Evolutionary conservation across 2,797 vertebrate genomes (phyloP).

Genomic region (Euthynnus affinis): DNA sequence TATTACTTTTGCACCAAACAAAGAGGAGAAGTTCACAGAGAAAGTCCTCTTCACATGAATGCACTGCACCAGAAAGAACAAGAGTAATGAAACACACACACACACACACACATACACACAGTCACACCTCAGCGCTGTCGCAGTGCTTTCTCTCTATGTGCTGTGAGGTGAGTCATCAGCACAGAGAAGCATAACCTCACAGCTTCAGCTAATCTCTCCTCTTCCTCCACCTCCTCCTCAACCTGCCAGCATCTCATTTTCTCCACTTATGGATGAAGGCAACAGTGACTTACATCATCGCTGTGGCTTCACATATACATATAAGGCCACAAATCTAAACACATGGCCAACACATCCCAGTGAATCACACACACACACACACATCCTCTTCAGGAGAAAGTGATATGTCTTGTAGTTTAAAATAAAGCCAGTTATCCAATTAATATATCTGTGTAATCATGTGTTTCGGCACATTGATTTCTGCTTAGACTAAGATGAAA

Average conservation of each 20-base stretch:
- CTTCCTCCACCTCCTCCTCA: constrained; percentile 66
- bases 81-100: constrained; percentile 72
- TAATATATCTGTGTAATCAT: constrained; percentile 29
- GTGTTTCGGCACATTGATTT: constrained; percentile 34
- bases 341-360: constrained; percentile 23
- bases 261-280: constrained; percentile 78
- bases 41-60: constrained; percentile 83
- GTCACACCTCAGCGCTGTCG: constrained; percentile 84
- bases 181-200: constrained; percentile 78
- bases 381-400: not conserved
- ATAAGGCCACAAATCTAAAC: constrained; percentile 62
- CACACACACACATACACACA: constrained; percentile 47
- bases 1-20: constrained; percentile 84
- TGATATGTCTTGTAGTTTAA: constrained; percentile 4
- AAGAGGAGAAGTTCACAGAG: constrained; percentile 83
- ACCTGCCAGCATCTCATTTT: constrained; percentile 81
- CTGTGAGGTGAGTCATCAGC: constrained; percentile 87
- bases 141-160: constrained; percentile 84
- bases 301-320: constrained; percentile 63
- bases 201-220: constrained; percentile 77
- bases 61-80: constrained; percentile 83
- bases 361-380: constrained; percentile 19
- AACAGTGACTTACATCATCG: constrained; percentile 71
- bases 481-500: constrained; percentile 11
- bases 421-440: constrained; percentile 13